Evolutionary conservation across 2,113 vertebrate genomes (phyloP).

Genomic region (Etheostoma spectabile): DNA sequence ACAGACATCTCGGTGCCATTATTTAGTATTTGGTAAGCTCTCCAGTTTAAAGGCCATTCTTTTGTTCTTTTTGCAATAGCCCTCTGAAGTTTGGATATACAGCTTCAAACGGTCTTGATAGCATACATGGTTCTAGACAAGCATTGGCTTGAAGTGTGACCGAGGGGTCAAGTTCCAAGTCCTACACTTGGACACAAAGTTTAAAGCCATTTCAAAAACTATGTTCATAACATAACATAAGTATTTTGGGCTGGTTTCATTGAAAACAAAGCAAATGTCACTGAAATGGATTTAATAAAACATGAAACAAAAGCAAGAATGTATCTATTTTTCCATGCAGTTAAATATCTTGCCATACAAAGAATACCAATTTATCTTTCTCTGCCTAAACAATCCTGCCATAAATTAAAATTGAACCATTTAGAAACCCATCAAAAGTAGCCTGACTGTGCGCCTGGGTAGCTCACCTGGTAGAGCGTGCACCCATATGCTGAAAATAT

Average conservation of each 20-base stretch:
- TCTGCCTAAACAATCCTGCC: background rate
- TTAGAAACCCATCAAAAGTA: background rate
- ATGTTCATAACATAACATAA: background rate
- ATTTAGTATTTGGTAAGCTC: background rate
- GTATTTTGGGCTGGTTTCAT: background rate
- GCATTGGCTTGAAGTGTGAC: background rate
- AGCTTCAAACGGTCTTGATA: background rate
- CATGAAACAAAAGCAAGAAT: background rate
- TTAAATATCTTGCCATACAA: background rate
- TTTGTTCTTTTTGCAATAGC: background rate
- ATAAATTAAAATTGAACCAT: background rate
- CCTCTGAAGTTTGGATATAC: background rate
- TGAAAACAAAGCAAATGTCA: background rate
- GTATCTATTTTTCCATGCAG: background rate
- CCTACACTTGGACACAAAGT: background rate
- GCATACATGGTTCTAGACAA: background rate
- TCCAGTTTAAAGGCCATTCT: background rate
- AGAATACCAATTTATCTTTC: background rate
- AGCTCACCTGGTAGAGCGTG: no score
- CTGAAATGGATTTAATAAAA: background rate
- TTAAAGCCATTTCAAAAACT: background rate
- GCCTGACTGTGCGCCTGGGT: no score
- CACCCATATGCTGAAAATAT: background rate
- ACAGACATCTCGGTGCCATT: constrained; percentile 24
- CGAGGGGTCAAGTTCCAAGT: background rate